These are phyloP conservation scores for Lasioglossum albipes DNA, from an alignment of 1,140 invertebrate genomes.

Conservation along the genomic window DNA sequence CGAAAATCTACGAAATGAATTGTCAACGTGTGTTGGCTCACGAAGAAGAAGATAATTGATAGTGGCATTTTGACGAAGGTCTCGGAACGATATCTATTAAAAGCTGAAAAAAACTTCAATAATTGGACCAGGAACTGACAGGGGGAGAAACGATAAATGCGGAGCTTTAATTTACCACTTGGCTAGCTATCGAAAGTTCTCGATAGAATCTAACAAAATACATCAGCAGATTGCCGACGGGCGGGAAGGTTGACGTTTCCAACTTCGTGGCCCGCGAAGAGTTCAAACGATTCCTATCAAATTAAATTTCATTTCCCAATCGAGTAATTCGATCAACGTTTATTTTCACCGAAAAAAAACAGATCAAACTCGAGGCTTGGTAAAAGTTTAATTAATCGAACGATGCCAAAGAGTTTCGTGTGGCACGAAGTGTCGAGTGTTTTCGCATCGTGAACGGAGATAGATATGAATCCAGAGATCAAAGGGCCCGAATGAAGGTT, in stretches of 20 bases:
- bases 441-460: neutral
- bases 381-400: neutral
- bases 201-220: neutral
- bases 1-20: no score
- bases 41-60: no score
- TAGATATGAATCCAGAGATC: neutral
- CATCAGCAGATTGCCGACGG: neutral
- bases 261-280: neutral
- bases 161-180: neutral
- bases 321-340: neutral
- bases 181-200: neutral
- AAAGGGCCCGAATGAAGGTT: constrained; percentile 14
- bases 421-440: neutral
- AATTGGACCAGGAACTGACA: neutral
- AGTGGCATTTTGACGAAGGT: neutral
- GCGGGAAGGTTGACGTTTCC: neutral
- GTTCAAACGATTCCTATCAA: neutral
- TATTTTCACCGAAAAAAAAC: neutral
- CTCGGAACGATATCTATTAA: neutral
- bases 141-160: neutral
- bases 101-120: neutral
- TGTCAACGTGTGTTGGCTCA: no score
- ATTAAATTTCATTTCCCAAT: neutral
- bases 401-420: no score
- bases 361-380: neutral